These are phyloP conservation scores for Lethenteron camtschaticum DNA, from an alignment of 2,113 vertebrate genomes.

Conservation along the genomic window DNA sequence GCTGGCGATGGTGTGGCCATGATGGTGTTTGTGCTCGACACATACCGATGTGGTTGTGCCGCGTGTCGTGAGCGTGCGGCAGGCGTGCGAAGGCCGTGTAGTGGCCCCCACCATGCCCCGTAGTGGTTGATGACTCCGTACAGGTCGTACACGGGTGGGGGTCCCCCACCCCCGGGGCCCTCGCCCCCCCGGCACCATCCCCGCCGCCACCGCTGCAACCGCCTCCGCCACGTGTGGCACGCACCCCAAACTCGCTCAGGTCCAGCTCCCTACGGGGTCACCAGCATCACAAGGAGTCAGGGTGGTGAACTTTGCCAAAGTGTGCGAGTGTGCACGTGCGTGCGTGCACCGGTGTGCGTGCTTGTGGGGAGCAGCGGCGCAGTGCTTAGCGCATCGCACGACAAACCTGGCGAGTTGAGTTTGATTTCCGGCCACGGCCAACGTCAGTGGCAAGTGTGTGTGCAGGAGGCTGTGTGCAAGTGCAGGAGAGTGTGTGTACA, in stretches of 20 bases:
- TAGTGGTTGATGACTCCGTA: constrained; percentile 98
- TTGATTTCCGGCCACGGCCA: too few species aligned
- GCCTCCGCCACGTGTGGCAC: too few species aligned
- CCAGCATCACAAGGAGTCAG: not conserved
- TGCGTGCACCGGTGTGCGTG: too few species aligned
- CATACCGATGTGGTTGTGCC: constrained; percentile 62
- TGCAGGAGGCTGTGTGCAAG: too few species aligned
- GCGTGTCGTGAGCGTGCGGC: constrained; percentile 81
- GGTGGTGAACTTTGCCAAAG: not conserved
- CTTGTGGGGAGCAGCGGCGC: too few species aligned
- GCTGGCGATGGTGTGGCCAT: too few species aligned
- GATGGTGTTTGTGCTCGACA: not conserved
- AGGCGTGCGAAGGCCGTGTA: constrained; percentile 81
- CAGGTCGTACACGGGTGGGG: constrained; percentile 69
- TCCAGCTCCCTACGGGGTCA: constrained; percentile 45
- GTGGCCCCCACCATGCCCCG: constrained; percentile 95
- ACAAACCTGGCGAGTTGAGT: too few species aligned
- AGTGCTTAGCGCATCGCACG: too few species aligned
- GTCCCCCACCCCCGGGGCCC: constrained; percentile 67
- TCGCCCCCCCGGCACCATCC: too few species aligned
- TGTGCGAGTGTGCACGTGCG: not conserved
- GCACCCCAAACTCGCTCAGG: constrained; percentile 64
- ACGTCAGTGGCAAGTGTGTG: too few species aligned
- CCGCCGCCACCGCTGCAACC: too few species aligned
- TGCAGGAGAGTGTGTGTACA: too few species aligned